A percentile compares a stretch with the other conserved stretches of the same genome.
phyloP scores from a whole-genome alignment of 2,113 vertebrate species.

The Brienomyrus brachyistius region DNA sequence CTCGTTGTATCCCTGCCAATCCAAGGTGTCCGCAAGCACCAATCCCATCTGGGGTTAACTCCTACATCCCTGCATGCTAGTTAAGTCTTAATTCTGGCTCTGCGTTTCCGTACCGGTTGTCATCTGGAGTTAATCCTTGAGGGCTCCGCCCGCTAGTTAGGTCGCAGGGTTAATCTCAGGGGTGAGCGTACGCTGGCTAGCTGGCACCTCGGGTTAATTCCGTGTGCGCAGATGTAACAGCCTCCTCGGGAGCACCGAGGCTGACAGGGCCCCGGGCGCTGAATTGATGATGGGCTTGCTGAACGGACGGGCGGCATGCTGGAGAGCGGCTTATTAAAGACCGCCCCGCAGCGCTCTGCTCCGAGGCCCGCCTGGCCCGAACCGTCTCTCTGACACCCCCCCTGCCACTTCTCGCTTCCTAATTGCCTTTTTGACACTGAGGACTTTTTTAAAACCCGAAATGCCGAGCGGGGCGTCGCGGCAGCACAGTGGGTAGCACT shows the following conservation, averaged over 20 bases:
- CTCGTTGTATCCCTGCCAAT: background rate
- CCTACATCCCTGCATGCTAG: background rate
- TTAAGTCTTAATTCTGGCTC: background rate
- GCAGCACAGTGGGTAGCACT: background rate
- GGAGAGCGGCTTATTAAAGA: conserved; percentile 39
- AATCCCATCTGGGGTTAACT: background rate
- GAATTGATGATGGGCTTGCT: conserved; percentile 40
- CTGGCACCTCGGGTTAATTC: background rate
- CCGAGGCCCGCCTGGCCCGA: conserved; percentile 29
- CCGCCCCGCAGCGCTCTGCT: conserved; percentile 18
- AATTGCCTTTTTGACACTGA: conserved; percentile 14
- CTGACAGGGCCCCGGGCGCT: conserved; percentile 31
- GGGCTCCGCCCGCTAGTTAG: background rate
- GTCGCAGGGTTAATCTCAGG: background rate
- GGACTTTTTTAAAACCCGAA: background rate
- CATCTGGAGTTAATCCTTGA: background rate
- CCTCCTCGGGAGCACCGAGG: background rate
- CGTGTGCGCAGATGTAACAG: background rate
- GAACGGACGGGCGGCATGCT: conserved; percentile 30
- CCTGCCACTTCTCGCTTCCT: background rate
- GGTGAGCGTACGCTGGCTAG: background rate
- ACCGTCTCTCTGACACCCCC: conserved; percentile 18
- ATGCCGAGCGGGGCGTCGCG: background rate
- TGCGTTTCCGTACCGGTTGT: background rate
- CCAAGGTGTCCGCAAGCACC: background rate